A percentile compares a stretch with the other conserved stretches of the same genome.
These are phyloP conservation scores for Dendrocincla tyrannina DNA, from an alignment of 2,797 vertebrate genomes.

Conservation along the genomic window DNA sequence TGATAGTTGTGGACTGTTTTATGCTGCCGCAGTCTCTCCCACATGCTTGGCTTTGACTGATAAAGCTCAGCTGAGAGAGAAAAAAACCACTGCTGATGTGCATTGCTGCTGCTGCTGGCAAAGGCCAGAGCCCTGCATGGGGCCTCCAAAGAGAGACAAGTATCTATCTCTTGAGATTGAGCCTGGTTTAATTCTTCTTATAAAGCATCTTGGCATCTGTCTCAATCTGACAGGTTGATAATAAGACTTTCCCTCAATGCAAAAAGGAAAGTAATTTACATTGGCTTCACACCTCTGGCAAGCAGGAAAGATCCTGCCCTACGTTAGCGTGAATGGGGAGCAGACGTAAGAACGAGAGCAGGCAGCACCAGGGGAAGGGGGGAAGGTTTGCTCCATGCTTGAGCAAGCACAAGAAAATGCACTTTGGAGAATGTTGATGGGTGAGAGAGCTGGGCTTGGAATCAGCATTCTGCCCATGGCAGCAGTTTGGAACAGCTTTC, in stretches of 20 bases:
- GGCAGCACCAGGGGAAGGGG: neutral
- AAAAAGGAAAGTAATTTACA: constrained; percentile 66
- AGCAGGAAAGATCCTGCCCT: constrained; percentile 39
- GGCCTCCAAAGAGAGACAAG: neutral
- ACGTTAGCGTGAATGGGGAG: neutral
- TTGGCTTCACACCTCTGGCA: constrained; percentile 65
- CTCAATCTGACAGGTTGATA: constrained; percentile 62
- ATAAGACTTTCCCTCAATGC: constrained; percentile 49
- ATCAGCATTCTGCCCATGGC: constrained; percentile 28
- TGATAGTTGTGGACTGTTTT: neutral
- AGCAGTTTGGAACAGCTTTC: neutral
- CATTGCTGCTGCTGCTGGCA: constrained; percentile 1
- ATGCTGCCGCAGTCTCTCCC: neutral
- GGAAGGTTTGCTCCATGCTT: neutral
- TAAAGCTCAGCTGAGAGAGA: neutral
- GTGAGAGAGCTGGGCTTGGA: neutral
- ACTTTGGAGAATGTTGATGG: neutral
- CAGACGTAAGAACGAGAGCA: neutral
- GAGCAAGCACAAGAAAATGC: neutral
- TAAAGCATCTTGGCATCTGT: constrained; percentile 51
- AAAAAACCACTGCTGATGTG: neutral
- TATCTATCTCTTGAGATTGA: constrained; percentile 16
- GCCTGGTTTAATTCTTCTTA: constrained; percentile 45
- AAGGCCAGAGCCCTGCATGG: constrained; percentile 7
- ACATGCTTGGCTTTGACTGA: constrained; percentile 2